Conservation (phyloP, 2,888 invertebrate species). For the Dryobotodes eremita region DNA sequence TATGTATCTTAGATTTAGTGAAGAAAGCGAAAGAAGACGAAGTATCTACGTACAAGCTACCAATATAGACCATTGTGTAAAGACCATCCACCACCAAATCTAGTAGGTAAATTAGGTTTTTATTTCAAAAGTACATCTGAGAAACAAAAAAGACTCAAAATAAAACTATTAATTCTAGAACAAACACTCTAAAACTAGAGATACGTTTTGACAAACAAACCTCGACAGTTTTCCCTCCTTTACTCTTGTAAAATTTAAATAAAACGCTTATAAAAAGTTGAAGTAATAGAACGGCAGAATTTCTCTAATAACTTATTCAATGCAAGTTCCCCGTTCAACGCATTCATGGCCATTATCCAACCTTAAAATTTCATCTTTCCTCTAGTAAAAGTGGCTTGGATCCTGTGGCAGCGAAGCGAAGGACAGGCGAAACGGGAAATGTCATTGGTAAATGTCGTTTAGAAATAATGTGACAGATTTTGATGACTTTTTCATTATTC, state of each 20-base stretch:
- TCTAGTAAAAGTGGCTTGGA: not conserved
- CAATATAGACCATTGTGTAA: not conserved
- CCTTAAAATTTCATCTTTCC: conserved; percentile 68
- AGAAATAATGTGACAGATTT: not conserved
- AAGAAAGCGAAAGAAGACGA: not conserved
- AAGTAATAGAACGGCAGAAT: conserved; percentile 61
- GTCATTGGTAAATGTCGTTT: not conserved
- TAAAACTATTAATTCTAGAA: not conserved
- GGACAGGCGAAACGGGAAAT: not conserved
- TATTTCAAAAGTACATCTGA: too few relatives aligned
- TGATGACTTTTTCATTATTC: not conserved
- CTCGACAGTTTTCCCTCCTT: conserved; percentile 25
- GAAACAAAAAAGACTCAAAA: not conserved
- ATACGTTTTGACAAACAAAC: conserved; percentile 5
- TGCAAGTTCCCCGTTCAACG: conserved; percentile 61
- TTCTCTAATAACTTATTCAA: conserved; percentile 72
- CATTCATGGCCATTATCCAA: conserved; percentile 68
- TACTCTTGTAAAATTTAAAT: conserved; percentile 49
- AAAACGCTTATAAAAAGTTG: conserved; percentile 54
- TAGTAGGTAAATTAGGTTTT: not conserved
- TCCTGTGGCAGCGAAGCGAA: conserved; percentile 27
- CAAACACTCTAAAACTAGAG: not conserved
- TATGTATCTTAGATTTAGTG: not conserved
- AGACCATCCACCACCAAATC: not conserved
- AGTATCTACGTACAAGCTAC: not conserved